Conservation (phyloP, 1,140 invertebrate genomes). For the Drosophila cardini region DNA sequence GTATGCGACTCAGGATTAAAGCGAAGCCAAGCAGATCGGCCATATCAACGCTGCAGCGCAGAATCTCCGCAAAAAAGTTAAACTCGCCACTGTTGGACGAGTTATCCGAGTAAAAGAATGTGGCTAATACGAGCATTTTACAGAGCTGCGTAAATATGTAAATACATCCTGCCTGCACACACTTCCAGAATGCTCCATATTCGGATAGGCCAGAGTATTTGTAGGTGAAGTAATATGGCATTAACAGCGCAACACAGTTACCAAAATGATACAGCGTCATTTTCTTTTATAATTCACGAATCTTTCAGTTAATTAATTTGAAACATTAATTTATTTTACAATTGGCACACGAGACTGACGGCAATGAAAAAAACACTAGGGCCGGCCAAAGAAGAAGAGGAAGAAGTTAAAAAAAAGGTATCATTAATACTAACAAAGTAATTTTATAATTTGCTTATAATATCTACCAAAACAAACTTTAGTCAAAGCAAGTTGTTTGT, state of each 20-base stretch:
- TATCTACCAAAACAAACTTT: too few species aligned
- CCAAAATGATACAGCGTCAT: constrained; percentile 99
- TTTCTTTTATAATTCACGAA: constrained; percentile 63
- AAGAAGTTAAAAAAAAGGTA: too few species aligned
- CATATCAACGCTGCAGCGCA: constrained; percentile 96
- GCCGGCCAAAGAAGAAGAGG: constrained; percentile 41
- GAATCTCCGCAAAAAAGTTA: constrained; percentile 92
- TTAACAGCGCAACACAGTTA: constrained; percentile 96
- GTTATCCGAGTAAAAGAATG: constrained; percentile 95
- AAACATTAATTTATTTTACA: constrained; percentile 64
- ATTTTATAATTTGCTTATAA: too few species aligned
- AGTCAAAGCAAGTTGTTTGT: too few species aligned
- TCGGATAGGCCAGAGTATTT: constrained; percentile 98
- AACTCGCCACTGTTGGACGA: constrained; percentile 87
- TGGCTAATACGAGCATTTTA: constrained; percentile 98
- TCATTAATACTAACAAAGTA: too few species aligned
- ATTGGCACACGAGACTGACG: constrained; percentile 56
- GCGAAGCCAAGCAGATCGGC: constrained; percentile 97
- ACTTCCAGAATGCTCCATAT: constrained; percentile 99
- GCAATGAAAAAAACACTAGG: constrained; percentile 43
- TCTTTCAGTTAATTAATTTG: constrained; percentile 69
- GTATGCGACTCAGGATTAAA: constrained; percentile 94
- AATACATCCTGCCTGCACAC: constrained; percentile 95
- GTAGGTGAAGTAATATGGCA: constrained; percentile 97
- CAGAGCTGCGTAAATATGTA: constrained; percentile 97